A percentile compares a stretch with the other conserved stretches of the same genome.
Conservation (phyloP, 1,140 invertebrate genomes). For the Sitobion miscanthi region DNA sequence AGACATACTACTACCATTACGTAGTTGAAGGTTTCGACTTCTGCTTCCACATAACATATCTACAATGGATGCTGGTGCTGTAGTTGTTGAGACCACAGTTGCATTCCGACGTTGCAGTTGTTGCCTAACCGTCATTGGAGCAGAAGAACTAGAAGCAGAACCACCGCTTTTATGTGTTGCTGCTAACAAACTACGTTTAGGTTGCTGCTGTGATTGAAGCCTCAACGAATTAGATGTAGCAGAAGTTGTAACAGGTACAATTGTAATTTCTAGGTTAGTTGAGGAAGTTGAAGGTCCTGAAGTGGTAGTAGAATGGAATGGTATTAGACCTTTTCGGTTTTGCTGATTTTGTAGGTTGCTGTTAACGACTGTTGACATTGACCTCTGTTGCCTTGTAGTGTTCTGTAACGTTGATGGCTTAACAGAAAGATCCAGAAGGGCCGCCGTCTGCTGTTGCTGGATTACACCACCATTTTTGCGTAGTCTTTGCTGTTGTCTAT, state of each 20-base stretch:
- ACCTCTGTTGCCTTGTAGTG: neutral
- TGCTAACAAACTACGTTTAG: neutral
- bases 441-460: neutral
- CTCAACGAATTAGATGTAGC: neutral
- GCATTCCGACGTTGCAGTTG: neutral
- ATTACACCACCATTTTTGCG: neutral
- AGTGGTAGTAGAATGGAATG: neutral
- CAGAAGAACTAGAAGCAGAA: neutral
- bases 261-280: slow-evolving; percentile 30
- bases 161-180: neutral
- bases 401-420: neutral
- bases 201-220: neutral
- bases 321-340: neutral
- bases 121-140: neutral
- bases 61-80: neutral
- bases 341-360: neutral
- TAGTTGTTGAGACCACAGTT: neutral
- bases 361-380: neutral
- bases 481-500: neutral
- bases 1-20: slow-evolving; percentile 14
- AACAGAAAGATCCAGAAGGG: neutral
- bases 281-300: neutral
- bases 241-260: neutral
- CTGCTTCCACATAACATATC: neutral
- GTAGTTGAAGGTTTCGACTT: neutral